Conservation (phyloP, 2,113 vertebrate genomes). For the Psophia crepitans region DNA sequence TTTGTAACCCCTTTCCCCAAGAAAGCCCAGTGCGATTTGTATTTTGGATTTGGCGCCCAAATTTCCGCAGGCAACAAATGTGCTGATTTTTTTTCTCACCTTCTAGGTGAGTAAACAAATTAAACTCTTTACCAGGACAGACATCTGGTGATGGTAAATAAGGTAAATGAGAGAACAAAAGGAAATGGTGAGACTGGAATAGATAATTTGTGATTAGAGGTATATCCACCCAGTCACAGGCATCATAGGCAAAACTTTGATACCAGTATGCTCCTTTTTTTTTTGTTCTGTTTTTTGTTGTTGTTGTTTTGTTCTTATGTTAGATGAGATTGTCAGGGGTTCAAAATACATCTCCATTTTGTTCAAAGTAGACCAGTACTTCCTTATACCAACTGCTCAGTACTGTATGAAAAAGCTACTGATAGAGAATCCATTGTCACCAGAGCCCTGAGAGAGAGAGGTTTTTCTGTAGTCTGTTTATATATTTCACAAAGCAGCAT, state of each 20-base stretch:
- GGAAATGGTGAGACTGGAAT: background rate
- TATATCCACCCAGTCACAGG: background rate
- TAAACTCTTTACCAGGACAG: background rate
- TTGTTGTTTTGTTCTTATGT: background rate
- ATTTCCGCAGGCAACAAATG: background rate
- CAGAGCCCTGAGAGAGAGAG: background rate
- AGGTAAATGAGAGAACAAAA: background rate
- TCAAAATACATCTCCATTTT: background rate
- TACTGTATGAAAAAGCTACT: background rate
- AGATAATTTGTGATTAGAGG: background rate
- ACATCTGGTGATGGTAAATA: background rate
- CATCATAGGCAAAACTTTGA: background rate
- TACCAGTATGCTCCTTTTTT: background rate
- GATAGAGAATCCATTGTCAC: background rate
- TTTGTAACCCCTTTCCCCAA: background rate
- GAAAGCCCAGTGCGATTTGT: background rate
- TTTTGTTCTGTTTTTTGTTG: background rate
- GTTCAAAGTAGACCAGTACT: background rate
- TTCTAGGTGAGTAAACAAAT: background rate
- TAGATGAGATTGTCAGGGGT: background rate
- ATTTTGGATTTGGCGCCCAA: background rate
- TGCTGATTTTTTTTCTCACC: background rate
- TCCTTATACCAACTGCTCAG: background rate
- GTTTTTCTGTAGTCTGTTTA: background rate
- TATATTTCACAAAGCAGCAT: background rate